Evolutionary conservation across 2,113 vertebrate species (phyloP).

Genomic region (Dipodomys spectabilis): DNA sequence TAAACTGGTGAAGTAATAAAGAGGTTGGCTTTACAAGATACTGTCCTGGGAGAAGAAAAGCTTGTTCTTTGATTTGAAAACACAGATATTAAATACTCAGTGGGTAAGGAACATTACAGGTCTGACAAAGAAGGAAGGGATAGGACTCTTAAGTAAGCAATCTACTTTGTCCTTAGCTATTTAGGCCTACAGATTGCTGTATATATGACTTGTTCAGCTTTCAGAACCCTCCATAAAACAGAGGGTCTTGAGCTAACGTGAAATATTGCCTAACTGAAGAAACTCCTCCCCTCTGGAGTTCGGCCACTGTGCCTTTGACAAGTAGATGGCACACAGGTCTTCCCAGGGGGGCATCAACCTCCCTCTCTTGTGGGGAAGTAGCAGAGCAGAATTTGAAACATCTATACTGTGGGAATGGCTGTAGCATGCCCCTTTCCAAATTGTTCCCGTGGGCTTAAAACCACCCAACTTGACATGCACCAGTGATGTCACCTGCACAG

Average conservation of each 20-base stretch:
- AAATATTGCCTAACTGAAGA: neutral
- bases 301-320: too few species aligned
- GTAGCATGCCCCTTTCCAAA: neutral
- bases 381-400: neutral
- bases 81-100: conserved; percentile 75
- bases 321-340: too few species aligned
- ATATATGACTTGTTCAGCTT: conserved; percentile 38
- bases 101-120: conserved; percentile 66
- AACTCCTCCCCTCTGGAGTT: neutral
- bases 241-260: conserved; percentile 42
- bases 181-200: conserved; percentile 65
- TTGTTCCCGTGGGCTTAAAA: neutral
- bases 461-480: neutral
- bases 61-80: conserved; percentile 78
- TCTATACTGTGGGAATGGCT: neutral
- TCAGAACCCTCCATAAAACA: neutral
- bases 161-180: conserved; percentile 77
- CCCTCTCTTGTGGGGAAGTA: neutral
- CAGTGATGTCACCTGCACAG: neutral
- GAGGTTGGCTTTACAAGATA: conserved; percentile 76
- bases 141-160: conserved; percentile 75
- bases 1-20: conserved; percentile 77
- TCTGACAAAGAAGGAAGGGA: conserved; percentile 74
- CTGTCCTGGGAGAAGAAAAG: conserved; percentile 74
- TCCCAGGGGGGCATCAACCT: neutral